phyloP scores from a whole-genome alignment of 2,113 vertebrate genomes.

The Pithys albifrons region DNA sequence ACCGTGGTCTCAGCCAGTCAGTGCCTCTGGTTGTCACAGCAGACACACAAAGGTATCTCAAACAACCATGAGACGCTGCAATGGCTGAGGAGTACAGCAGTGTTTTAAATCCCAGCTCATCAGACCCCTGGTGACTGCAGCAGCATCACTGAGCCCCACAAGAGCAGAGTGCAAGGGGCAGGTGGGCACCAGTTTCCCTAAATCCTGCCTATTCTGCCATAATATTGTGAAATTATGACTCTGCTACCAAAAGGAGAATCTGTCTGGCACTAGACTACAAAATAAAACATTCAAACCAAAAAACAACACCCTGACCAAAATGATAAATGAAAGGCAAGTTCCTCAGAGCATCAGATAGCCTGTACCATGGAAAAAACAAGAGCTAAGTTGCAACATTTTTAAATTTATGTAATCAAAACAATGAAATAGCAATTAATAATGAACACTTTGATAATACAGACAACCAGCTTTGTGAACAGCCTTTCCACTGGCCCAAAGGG shows the following conservation, averaged over 20 bases:
- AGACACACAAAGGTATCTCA: not conserved
- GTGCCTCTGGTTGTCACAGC: not conserved
- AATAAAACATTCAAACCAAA: not conserved
- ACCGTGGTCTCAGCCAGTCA: not conserved
- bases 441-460: constrained; percentile 25
- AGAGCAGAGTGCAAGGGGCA: not conserved
- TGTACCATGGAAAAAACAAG: not conserved
- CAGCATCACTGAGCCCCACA: not conserved
- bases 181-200: not conserved
- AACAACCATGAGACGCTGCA: not conserved
- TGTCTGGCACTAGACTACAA: not conserved
- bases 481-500: not conserved
- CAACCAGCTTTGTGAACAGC: not conserved
- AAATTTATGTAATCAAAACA: constrained; percentile 68
- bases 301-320: constrained; percentile 11
- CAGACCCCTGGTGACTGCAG: not conserved
- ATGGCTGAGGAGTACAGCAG: not conserved
- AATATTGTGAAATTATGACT: not conserved
- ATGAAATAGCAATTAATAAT: constrained; percentile 63
- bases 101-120: not conserved
- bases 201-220: not conserved
- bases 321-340: constrained; percentile 68
- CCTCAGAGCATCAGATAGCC: constrained; percentile 61
- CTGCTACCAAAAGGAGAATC: not conserved
- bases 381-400: constrained; percentile 58